These are phyloP conservation scores for Calliphora vicina DNA, from an alignment of 1,140 invertebrate genomes.

Conservation along the genomic window DNA sequence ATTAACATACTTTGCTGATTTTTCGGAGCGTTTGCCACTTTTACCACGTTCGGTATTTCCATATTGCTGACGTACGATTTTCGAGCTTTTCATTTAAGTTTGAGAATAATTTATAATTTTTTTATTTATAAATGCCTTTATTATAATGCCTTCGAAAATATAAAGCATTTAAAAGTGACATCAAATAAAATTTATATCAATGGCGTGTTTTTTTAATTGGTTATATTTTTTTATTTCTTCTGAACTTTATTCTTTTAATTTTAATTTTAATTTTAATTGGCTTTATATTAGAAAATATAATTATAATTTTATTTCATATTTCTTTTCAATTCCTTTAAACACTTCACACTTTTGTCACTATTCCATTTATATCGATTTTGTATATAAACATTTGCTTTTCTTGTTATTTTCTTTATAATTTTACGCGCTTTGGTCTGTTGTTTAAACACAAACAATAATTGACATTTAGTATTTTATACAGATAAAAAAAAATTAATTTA, in stretches of 20 bases:
- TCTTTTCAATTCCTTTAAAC: not conserved
- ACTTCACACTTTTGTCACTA: not conserved
- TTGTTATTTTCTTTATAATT: not conserved
- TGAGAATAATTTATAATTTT: not conserved
- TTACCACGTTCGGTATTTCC: constrained; percentile 47
- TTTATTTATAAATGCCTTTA: not conserved
- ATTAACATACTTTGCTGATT: constrained; percentile 50
- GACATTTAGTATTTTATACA: not conserved
- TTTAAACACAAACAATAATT: not conserved
- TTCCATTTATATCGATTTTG: too few relatives aligned
- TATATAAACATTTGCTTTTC: not conserved
- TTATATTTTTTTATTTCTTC: not conserved
- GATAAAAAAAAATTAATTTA: not conserved
- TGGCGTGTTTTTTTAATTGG: not conserved
- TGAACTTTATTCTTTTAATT: too few relatives aligned
- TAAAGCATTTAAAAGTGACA: not conserved
- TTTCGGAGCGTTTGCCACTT: constrained; percentile 53
- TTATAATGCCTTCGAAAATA: not conserved
- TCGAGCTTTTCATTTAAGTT: constrained; percentile 55
- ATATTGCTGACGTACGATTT: constrained; percentile 53
- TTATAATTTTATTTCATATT: not conserved
- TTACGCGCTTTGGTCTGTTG: not conserved
- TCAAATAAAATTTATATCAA: not conserved
- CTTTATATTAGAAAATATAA: too few relatives aligned
- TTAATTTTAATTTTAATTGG: not conserved